phyloP scores from a whole-genome alignment of 2,888 invertebrate species.

The Pyralis farinalis region DNA sequence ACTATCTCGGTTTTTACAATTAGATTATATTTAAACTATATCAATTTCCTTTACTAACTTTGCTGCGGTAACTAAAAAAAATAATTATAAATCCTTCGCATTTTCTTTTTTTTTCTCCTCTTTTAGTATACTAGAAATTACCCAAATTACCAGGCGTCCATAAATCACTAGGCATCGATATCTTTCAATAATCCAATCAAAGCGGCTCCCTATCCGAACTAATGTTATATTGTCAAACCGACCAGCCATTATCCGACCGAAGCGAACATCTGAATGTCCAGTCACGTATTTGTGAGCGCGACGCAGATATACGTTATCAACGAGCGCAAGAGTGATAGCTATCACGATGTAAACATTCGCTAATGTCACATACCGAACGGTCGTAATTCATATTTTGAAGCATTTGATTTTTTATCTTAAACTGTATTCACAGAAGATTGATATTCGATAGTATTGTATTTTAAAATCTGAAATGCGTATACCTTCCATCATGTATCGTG shows the following conservation, averaged over 20 bases:
- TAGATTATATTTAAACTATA: no score
- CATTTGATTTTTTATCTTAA: slow-evolving; percentile 25
- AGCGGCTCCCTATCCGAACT: slow-evolving; percentile 60
- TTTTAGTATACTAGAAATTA: no score
- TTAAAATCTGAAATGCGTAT: slow-evolving; percentile 25
- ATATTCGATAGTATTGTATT: slow-evolving; percentile 15
- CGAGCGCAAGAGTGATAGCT: slow-evolving; percentile 31
- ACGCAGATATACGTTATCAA: slow-evolving; percentile 23
- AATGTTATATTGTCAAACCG: slow-evolving; percentile 75
- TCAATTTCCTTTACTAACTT: no score
- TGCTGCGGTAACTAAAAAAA: no score
- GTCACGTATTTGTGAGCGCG: slow-evolving; percentile 53
- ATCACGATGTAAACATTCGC: slow-evolving; percentile 53
- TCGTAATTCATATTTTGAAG: slow-evolving; percentile 20
- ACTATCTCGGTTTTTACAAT: no score
- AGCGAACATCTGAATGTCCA: slow-evolving; percentile 66
- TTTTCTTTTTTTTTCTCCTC: no score
- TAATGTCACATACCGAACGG: slow-evolving; percentile 23
- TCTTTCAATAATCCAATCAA: slow-evolving; percentile 75
- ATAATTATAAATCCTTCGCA: no score
- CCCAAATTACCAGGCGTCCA: slow-evolving; percentile 30
- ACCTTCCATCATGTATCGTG: slow-evolving; percentile 12
- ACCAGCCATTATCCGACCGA: slow-evolving; percentile 61
- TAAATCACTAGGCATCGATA: slow-evolving; percentile 64
- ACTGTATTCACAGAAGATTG: slow-evolving; percentile 13